These are phyloP conservation scores for Leptinotarsa rubiginosa DNA, from an alignment of 2,888 invertebrate genomes.

Conservation along the genomic window DNA sequence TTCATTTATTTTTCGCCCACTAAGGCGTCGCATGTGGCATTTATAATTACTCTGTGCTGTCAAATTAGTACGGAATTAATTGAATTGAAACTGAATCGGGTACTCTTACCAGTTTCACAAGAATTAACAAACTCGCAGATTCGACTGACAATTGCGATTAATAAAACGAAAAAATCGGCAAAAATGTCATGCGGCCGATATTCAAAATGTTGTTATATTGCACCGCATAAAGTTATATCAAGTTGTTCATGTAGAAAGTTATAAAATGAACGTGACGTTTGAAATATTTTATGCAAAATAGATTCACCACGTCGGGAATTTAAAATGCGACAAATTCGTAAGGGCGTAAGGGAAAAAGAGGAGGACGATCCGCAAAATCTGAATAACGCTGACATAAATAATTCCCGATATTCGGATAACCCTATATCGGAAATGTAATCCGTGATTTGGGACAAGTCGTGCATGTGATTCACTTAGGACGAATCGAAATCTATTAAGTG, in stretches of 20 bases:
- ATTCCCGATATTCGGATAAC: conserved; percentile 55
- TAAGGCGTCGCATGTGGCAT: no score
- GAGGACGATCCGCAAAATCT: conserved; percentile 36
- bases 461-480: conserved; percentile 59
- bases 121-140: not conserved
- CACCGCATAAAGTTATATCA: conserved; percentile 25
- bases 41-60: no score
- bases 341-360: conserved; percentile 3
- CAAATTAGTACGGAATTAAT: not conserved
- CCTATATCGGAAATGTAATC: conserved; percentile 50
- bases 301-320: conserved; percentile 28
- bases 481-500: conserved; percentile 51
- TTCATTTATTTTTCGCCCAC: no score
- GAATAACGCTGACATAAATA: conserved; percentile 62
- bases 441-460: conserved; percentile 60
- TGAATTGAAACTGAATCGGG: not conserved
- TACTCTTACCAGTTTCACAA: not conserved
- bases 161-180: not conserved
- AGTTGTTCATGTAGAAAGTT: conserved; percentile 28
- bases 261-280: conserved; percentile 29
- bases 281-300: conserved; percentile 33
- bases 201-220: conserved; percentile 26
- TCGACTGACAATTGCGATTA: not conserved
- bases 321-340: conserved; percentile 36
- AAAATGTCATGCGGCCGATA: conserved; percentile 8